A percentile compares a stretch with the other conserved stretches of the same genome.
phyloP scores from a whole-genome alignment of 2,797 vertebrate species.

The Ataeniobius toweri region DNA sequence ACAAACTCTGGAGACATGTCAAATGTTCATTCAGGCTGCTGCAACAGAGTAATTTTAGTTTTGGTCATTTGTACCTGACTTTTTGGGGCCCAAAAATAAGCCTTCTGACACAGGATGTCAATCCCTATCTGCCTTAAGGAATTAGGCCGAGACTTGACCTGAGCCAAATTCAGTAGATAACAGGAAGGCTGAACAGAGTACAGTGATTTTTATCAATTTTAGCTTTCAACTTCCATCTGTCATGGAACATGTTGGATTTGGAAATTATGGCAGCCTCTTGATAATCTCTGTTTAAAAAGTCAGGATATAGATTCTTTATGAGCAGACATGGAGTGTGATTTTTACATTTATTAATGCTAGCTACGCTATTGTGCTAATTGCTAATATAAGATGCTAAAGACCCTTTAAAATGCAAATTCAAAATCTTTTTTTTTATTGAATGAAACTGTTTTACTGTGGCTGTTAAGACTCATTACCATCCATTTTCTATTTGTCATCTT shows the following conservation, averaged over 20 bases:
- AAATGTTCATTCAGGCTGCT: not conserved
- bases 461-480: conserved; percentile 9
- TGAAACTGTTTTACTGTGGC: not conserved
- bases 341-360: not conserved
- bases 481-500: conserved; percentile 37
- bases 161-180: not conserved
- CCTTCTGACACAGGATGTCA: not conserved
- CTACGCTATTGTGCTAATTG: not conserved
- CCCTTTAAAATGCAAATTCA: not conserved
- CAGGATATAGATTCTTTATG: not conserved
- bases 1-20: not conserved
- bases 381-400: not conserved
- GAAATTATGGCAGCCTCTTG: not conserved
- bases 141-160: not conserved
- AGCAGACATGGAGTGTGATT: not conserved
- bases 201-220: not conserved
- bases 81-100: not conserved
- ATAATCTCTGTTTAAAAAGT: not conserved
- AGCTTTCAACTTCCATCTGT: not conserved
- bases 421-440: not conserved
- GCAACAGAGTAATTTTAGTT: no score
- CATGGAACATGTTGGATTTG: not conserved
- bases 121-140: not conserved
- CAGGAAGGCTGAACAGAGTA: not conserved
- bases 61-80: not conserved